phyloP scores from a whole-genome alignment of 2,113 vertebrate species.

The Sinocyclocheilus anshuiensis region DNA sequence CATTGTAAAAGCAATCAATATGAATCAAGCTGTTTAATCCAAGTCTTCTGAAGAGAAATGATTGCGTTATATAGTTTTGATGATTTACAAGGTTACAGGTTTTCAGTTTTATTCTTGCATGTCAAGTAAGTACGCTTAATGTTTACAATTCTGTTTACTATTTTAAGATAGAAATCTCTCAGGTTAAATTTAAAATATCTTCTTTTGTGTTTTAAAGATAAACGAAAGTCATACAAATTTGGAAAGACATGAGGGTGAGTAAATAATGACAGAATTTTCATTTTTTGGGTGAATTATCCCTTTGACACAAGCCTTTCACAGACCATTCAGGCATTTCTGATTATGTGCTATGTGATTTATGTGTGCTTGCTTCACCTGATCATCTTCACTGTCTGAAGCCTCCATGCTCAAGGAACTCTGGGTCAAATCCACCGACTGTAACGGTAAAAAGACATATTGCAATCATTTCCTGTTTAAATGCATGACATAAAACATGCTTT shows the following conservation, averaged over 20 bases:
- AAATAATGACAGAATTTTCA: background rate
- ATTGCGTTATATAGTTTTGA: background rate
- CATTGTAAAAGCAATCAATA: background rate
- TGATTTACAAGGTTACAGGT: background rate
- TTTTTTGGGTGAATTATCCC: background rate
- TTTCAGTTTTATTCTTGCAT: background rate
- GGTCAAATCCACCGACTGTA: constrained; percentile 68
- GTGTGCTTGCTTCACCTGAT: constrained; percentile 75
- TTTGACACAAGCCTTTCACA: background rate
- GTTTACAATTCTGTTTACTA: too few species aligned
- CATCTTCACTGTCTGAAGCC: constrained; percentile 80
- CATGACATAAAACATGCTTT: background rate
- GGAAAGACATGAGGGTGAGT: background rate
- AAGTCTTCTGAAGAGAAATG: background rate
- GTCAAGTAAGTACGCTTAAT: background rate
- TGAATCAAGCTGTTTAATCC: background rate
- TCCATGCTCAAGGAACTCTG: constrained; percentile 82
- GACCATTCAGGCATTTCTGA: background rate
- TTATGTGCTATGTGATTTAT: background rate
- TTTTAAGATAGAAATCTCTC: background rate
- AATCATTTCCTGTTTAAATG: background rate
- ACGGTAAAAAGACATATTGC: constrained; percentile 40
- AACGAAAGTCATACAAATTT: background rate
- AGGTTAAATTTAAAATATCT: background rate
- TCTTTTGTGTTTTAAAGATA: background rate